Evolutionary conservation across 2,888 invertebrate species (phyloP), one percentile per base, ranked within the genome.

Genomic region (Monopis laevigella): DNA sequence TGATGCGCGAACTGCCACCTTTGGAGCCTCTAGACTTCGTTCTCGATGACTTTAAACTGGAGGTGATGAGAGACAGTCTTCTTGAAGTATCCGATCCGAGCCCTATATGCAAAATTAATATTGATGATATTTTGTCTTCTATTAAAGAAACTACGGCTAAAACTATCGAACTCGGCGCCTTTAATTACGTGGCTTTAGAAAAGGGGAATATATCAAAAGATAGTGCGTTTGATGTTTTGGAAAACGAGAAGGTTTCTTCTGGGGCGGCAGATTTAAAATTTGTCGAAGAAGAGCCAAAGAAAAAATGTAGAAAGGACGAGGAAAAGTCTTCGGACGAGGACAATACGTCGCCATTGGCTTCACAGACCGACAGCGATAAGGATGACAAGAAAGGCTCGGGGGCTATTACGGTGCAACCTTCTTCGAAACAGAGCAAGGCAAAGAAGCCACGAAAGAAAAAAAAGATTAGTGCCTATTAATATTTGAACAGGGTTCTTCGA

Each of bases 401-500:
- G 58, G 62, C 71, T 51, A 65, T 68, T 45, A 69, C 61, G 48
- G 48, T 64, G 46, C 56, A 67, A 54, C 64, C 71, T 52, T 64
- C 61, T 38, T 54, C 63, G 51, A 80, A 80, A 59, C 71, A 70
- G 27, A 55, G 65, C 48, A 77, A 78, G 48, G 72, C 81, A 55
- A 83, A 82, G 57, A 85, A 84, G 57, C 71, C 84, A 40, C 86
- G 84, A 57, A 84, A 82, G 58, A 85, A 85, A 71, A 83, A 84
- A 59, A 86, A 85, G 68, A 8, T n/a, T n/a, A n/a, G n/a, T n/a
- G n/a, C n/a, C n/a, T n/a, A n/a, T n/a, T n/a, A n/a, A n/a, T n/a
- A n/a, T n/a, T n/a, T n/a, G n/a, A n/a, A n/a, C n/a, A n/a, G n/a
- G n/a, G n/a, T n/a, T n/a, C n/a, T n/a, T n/a, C n/a, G n/a, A n/a